Evolutionary conservation across 2,888 invertebrate species (phyloP), one percentile per base, ranked within the genome.

Genomic region (Proisotoma minuta): DNA sequence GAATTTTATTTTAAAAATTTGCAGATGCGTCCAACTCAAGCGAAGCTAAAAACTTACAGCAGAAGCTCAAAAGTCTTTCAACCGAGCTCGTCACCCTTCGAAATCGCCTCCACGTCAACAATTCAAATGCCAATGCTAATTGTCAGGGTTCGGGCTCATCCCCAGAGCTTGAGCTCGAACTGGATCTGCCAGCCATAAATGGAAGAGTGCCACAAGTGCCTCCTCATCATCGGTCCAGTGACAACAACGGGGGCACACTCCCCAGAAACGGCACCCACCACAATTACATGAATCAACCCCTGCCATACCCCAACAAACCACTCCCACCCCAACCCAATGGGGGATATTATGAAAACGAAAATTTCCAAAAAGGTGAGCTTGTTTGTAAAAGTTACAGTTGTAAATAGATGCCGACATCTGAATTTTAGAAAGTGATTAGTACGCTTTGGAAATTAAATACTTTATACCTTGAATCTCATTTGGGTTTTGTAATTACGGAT

Each of bases 11-110:
- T 34, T 15, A 34, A 34, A 34, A 15, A 34, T 34, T 81, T 81
- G 1, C 83, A 93, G 93, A 93, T 88, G 92, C 92, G 75, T 91
- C 92, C 75, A 92, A 91, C 70, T 91, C 91, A 75, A 92, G 91
- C 83, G 93, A 93, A 83, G 92, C 92, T 74, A 92, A 91, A 75
- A 92, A 92, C 79, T 82, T 93, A 77, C 91, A 93, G 82, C 92
- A 92, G 79, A 87, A 91, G 74, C 83, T 93, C 77, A 87, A 91
- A 77, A 92, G 89, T 79, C 84, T 94, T 73, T 91, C 91, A 81
- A 88, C 91, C 74, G 92, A 93, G 82, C 82, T 94, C 82, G 91
- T 92, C 77, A 92, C 92, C 74, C 84, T 94, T 78, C 84, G 93
- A 75, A 92, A 91, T 81, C 86, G 91, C 73, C 83, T 93, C 77